Percentiles rank a stretch among this genome's conserved stretches.
phyloP scores from a whole-genome alignment of 1,140 invertebrate species.

The Lasioglossum albipes region DNA sequence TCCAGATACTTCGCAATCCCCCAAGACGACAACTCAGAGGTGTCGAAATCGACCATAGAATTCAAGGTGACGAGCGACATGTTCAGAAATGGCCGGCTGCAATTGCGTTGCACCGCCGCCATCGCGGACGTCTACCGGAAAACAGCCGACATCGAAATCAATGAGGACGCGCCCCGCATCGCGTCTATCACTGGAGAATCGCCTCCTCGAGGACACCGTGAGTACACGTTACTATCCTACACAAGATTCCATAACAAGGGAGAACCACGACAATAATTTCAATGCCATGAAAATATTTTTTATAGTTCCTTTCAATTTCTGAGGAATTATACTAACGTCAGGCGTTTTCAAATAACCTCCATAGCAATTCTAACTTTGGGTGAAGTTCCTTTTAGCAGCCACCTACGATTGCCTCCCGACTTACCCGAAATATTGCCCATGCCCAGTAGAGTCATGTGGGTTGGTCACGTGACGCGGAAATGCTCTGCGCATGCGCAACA shows the following conservation, averaged over 20 bases:
- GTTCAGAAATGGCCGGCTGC: constrained; percentile 68
- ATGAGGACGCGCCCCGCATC: constrained; percentile 73
- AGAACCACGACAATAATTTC: background rate
- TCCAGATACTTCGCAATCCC: constrained; percentile 37
- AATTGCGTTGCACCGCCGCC: constrained; percentile 71
- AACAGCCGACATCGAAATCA: constrained; percentile 69
- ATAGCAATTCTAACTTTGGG: no score
- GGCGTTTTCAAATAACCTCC: no score
- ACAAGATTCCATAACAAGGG: background rate
- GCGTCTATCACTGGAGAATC: constrained; percentile 77
- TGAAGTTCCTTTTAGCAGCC: no score
- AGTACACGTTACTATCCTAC: constrained; percentile 53
- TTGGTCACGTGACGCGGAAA: no score
- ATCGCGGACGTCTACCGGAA: constrained; percentile 73
- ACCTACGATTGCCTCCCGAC: no score
- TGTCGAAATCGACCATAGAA: constrained; percentile 69
- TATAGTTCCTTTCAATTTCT: no score
- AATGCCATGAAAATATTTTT: no score
- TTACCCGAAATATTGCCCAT: no score
- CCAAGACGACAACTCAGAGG: constrained; percentile 55
- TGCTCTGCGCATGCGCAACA: no score
- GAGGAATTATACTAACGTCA: no score
- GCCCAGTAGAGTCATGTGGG: no score
- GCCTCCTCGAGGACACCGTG: constrained; percentile 73
- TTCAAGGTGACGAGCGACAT: constrained; percentile 70